Percentiles rank a stretch among this genome's conserved stretches.
These are phyloP conservation scores for Diabrotica balteata DNA, from an alignment of 2,888 invertebrate species.

Conservation along the genomic window DNA sequence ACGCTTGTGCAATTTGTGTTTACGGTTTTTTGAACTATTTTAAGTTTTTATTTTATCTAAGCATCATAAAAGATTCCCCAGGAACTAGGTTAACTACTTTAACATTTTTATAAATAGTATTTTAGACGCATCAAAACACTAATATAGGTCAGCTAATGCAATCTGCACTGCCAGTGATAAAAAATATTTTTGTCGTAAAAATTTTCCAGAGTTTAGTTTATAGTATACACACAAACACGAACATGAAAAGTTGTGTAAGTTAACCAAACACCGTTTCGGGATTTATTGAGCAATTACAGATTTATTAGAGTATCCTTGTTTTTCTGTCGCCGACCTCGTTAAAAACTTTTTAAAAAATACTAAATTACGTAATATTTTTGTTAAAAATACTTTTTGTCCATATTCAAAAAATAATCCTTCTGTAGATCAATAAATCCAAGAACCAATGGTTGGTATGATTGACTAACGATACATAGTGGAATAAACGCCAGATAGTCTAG, in stretches of 20 bases:
- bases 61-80: slow-evolving; percentile 38
- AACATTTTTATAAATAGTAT: slow-evolving; percentile 41
- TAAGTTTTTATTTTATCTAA: slow-evolving; percentile 34
- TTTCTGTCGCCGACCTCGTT: slow-evolving; percentile 2
- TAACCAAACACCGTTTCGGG: slow-evolving; percentile 10
- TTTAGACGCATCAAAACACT: slow-evolving; percentile 35
- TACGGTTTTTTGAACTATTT: slow-evolving; percentile 39
- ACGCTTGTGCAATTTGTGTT: slow-evolving; percentile 36
- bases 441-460: too few species aligned
- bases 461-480: too few species aligned
- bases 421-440: too few species aligned
- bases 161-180: slow-evolving; percentile 34
- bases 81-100: slow-evolving; percentile 39
- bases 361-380: too few species aligned
- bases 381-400: too few species aligned
- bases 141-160: slow-evolving; percentile 38
- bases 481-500: too few species aligned
- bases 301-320: slow-evolving; percentile 7
- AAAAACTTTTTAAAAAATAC: neutral
- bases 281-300: slow-evolving; percentile 16
- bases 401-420: too few species aligned
- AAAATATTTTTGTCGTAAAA: slow-evolving; percentile 37
- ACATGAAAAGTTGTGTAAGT: slow-evolving; percentile 22
- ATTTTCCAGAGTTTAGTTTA: slow-evolving; percentile 20
- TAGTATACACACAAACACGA: slow-evolving; percentile 8